Evolutionary conservation across 2,797 vertebrate species (phyloP).

Genomic region (Acanthurus leucopareius): DNA sequence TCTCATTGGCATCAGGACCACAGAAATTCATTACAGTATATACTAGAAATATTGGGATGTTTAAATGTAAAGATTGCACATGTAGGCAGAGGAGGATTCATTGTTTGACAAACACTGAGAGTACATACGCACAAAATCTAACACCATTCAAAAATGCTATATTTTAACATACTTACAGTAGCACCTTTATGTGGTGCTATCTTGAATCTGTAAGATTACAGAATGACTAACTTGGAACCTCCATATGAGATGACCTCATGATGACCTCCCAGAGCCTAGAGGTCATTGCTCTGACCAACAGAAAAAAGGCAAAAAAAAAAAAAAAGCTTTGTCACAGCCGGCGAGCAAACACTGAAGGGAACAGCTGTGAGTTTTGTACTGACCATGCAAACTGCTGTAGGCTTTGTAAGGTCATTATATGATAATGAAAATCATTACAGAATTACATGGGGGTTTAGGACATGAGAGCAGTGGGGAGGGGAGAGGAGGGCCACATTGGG

Average conservation of each 20-base stretch:
- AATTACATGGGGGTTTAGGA: slow-evolving; percentile 99
- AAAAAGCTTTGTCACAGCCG: slow-evolving; percentile 83
- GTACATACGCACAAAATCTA: background rate
- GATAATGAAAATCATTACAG: slow-evolving; percentile 99
- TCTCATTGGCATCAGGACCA: slow-evolving; percentile 32
- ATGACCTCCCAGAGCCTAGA: slow-evolving; percentile 85
- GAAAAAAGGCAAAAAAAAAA: slow-evolving; percentile 13
- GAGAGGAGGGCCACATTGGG: slow-evolving; percentile 89
- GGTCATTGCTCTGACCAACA: slow-evolving; percentile 85
- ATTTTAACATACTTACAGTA: background rate
- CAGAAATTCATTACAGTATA: slow-evolving; percentile 21
- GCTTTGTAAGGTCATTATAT: slow-evolving; percentile 96
- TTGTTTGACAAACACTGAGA: background rate
- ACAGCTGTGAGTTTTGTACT: slow-evolving; percentile 92
- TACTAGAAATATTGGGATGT: slow-evolving; percentile 43
- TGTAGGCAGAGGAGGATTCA: slow-evolving; percentile 12
- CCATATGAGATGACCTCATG: slow-evolving; percentile 84
- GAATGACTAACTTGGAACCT: slow-evolving; percentile 46
- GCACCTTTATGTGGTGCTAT: slow-evolving; percentile 56
- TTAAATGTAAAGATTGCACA: slow-evolving; percentile 45
- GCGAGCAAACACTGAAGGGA: slow-evolving; percentile 86
- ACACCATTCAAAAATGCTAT: background rate
- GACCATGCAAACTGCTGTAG: slow-evolving; percentile 89
- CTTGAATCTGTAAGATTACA: slow-evolving; percentile 71
- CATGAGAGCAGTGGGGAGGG: slow-evolving; percentile 89